Percentiles rank a stretch among this genome's conserved stretches.
Evolutionary conservation across 1,140 invertebrate species (phyloP).

Genomic region (Sarcophaga bullata): DNA sequence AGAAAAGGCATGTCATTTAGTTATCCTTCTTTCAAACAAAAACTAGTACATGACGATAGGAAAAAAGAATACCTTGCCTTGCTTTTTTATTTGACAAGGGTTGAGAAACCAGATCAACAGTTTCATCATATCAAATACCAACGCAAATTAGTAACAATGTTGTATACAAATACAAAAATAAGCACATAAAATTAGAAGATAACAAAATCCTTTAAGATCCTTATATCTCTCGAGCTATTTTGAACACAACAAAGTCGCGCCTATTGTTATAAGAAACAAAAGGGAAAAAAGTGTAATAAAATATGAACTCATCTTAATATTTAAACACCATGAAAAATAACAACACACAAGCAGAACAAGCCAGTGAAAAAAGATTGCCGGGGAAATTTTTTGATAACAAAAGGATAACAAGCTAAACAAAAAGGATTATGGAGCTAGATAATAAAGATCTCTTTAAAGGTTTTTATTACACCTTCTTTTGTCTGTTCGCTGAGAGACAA

Average conservation of each 20-base stretch:
- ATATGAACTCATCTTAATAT: slow-evolving; percentile 6
- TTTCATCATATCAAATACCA: background rate
- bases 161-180: background rate
- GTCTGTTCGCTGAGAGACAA: background rate
- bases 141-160: slow-evolving; percentile 35
- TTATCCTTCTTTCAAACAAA: background rate
- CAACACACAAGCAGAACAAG: slow-evolving; percentile 19
- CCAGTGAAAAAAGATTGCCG: background rate
- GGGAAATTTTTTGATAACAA: background rate
- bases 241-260: slow-evolving; percentile 33
- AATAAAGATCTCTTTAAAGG: slow-evolving; percentile 20
- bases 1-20: background rate
- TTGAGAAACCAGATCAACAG: background rate
- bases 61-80: background rate
- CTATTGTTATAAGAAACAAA: slow-evolving; percentile 8
- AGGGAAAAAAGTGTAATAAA: too few relatives aligned
- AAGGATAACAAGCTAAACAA: slow-evolving; percentile 24
- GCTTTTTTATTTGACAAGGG: background rate
- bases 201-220: slow-evolving; percentile 21
- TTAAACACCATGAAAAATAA: background rate
- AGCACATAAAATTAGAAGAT: background rate
- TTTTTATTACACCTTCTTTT: slow-evolving; percentile 16
- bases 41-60: background rate
- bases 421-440: slow-evolving; percentile 24
- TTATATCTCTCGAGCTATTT: background rate